Evolutionary conservation across 2,888 invertebrate species (phyloP).

Genomic region (Dusona sp.): DNA sequence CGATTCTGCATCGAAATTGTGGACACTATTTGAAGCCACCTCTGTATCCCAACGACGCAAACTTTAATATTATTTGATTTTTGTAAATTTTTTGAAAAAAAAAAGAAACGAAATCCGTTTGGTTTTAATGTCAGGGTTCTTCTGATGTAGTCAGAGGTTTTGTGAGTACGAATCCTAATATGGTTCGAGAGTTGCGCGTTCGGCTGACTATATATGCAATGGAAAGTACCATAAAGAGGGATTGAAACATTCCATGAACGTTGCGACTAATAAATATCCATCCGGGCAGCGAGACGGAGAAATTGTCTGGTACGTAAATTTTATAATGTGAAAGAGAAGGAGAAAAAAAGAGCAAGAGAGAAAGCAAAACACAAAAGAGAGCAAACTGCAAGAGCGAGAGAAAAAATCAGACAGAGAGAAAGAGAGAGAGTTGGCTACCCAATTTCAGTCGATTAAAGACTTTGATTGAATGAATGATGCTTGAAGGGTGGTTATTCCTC

Average conservation of each 20-base stretch:
- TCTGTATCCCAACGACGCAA: background rate
- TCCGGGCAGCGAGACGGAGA: slow-evolving; percentile 64
- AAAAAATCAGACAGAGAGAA: slow-evolving; percentile 43
- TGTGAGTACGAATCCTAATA: background rate
- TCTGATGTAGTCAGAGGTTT: background rate
- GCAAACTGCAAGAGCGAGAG: slow-evolving; percentile 29
- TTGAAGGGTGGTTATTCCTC: slow-evolving; percentile 62
- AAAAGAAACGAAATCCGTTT: background rate
- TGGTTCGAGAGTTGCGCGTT: background rate
- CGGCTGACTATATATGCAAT: slow-evolving; percentile 41
- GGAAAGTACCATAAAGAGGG: slow-evolving; percentile 70
- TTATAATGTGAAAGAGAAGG: slow-evolving; percentile 13
- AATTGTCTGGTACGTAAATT: slow-evolving; percentile 49
- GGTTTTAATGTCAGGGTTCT: background rate
- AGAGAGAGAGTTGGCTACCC: slow-evolving; percentile 48
- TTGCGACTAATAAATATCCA: slow-evolving; percentile 69
- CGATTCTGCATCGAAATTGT: background rate
- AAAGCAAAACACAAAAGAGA: slow-evolving; percentile 33
- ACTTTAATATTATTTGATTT: background rate
- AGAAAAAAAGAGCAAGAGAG: slow-evolving; percentile 17
- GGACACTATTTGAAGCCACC: background rate
- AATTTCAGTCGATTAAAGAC: slow-evolving; percentile 69
- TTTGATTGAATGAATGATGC: slow-evolving; percentile 71
- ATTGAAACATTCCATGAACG: slow-evolving; percentile 68
- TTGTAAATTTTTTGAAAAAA: background rate